Evolutionary conservation across 1,140 invertebrate genomes (phyloP), one percentile per base, ranked within the genome.

Genomic region (Brachystomella parvula): DNA sequence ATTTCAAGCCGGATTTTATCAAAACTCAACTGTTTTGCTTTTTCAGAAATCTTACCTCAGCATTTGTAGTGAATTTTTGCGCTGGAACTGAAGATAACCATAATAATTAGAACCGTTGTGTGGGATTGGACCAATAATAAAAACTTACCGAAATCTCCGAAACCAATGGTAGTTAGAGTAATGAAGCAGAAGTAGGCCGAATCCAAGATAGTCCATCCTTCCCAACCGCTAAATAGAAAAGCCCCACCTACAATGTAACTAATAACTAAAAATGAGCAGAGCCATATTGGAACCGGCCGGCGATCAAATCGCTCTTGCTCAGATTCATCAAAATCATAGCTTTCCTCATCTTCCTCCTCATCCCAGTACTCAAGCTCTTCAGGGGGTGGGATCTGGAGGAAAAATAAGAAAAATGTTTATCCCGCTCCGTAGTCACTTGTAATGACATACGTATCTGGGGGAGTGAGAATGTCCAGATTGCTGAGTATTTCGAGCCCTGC

Each of bases 151-250:
- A 94, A 90, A 76, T 96, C 93, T 0, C 93, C 93, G 75, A 96
- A 96, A 6, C 92, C 94, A 63, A 96, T 96, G 0, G 93, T 96
- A 0, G 93, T 94, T 39, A 96, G 81, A 0, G 93, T 96, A 66
- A 96, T 94, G 78, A 96, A 96, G 77, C 92, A 96, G 78, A 96
- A 96, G 77, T 96, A 96, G 0, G 91, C 90, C 0, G 92, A 89
- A 75, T 96, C 92, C 61, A 95, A 81, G 74, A 90, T 92, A 0
- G 82, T 82, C 94, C 94, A 96, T 2, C 77, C 72, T 39, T 85
- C 81, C 92, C 91, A 88, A 61, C 83, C 81, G 56, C 84, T 84
- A 78, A 96, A 95, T 0, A 94, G 82, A 65, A 85, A 89, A 0
- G 90, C 91, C 1, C 92, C 92, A 0, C 87, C 89, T 49, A 93